These are phyloP conservation scores for Dolichopus griseipennis DNA, from an alignment of 2,888 invertebrate genomes.

Conservation along the genomic window DNA sequence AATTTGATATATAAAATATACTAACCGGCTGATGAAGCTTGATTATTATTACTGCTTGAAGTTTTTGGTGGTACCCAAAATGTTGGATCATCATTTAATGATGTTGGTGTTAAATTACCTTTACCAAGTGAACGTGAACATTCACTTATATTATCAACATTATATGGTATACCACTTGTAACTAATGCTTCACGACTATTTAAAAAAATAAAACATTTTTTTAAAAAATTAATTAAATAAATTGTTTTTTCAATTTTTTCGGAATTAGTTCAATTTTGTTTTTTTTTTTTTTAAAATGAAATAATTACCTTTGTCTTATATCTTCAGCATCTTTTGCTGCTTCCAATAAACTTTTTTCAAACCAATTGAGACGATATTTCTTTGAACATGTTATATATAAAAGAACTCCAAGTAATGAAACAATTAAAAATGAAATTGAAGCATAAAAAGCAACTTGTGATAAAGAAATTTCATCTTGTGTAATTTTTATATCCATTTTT, in stretches of 20 bases:
- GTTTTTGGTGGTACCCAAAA: conserved; percentile 44
- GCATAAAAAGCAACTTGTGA: conserved; percentile 45
- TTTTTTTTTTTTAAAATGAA: background rate
- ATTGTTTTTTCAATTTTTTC: no score
- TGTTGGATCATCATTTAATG: conserved; percentile 42
- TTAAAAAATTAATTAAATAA: no score
- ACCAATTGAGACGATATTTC: conserved; percentile 51
- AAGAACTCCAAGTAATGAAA: conserved; percentile 43
- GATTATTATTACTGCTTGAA: conserved; percentile 22
- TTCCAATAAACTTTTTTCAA: conserved; percentile 50
- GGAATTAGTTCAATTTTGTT: no score
- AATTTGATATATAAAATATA: background rate
- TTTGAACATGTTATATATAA: conserved; percentile 49
- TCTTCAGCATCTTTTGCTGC: conserved; percentile 43
- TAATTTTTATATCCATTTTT: conserved; percentile 39
- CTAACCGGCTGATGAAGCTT: conserved; percentile 28
- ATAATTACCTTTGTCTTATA: conserved; percentile 39
- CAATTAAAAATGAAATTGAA: conserved; percentile 45
- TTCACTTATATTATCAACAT: conserved; percentile 42
- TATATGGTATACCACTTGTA: conserved; percentile 35
- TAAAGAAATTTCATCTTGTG: conserved; percentile 40
- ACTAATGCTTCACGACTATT: conserved; percentile 44
- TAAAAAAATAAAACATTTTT: no score
- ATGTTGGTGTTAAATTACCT: conserved; percentile 40
- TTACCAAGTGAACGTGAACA: conserved; percentile 33